A percentile compares a stretch with the other conserved stretches of the same genome.
Evolutionary conservation across 1,140 invertebrate species (phyloP).

Genomic region (Delia radicum): DNA sequence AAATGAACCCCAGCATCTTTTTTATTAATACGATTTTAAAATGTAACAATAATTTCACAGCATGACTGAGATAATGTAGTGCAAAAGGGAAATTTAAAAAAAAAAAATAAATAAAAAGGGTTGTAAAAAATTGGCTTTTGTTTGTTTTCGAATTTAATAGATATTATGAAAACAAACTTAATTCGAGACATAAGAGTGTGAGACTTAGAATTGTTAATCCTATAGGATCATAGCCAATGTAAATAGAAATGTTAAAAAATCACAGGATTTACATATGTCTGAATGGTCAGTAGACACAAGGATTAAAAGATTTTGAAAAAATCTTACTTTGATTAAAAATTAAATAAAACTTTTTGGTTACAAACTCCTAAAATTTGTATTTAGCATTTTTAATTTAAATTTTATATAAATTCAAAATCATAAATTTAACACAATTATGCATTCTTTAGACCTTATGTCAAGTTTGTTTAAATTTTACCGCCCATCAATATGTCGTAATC

Average conservation of each 20-base stretch:
- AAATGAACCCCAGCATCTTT: background rate
- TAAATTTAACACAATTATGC: too few species aligned
- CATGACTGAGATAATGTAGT: slow-evolving; percentile 8
- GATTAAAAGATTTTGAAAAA: background rate
- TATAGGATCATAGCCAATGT: background rate
- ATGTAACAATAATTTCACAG: slow-evolving; percentile 15
- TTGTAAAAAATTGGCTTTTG: background rate
- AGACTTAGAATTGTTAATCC: background rate
- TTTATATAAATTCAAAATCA: too few species aligned
- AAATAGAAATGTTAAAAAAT: background rate
- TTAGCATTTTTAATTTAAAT: too few species aligned
- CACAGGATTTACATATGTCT: background rate
- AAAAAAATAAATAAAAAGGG: background rate
- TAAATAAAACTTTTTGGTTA: background rate
- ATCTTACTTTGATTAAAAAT: background rate
- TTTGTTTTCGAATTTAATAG: background rate
- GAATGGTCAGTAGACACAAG: background rate
- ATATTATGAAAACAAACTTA: background rate
- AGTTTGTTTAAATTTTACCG: background rate
- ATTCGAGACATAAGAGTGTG: background rate
- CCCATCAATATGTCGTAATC: background rate
- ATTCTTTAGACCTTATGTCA: background rate
- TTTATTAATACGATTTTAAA: slow-evolving; percentile 27
- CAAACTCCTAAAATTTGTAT: background rate
- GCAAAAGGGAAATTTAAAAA: background rate